A percentile compares a stretch with the other conserved stretches of the same genome.
Conservation (phyloP, 2,113 vertebrate genomes). For the Chaetodon trifascialis region DNA sequence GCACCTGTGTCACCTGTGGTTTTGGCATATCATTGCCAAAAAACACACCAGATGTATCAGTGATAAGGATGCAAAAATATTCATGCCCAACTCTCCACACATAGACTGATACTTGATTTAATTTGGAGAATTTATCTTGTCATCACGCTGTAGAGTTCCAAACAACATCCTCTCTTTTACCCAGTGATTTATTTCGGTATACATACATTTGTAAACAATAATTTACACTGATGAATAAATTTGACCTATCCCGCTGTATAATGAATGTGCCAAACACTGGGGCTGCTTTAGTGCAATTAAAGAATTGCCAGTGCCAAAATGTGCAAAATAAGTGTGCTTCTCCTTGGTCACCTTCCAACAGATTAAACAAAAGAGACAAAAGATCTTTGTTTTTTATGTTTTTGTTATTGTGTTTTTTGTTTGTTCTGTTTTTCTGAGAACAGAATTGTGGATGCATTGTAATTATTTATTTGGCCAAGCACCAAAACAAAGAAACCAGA, state of each 20-base stretch:
- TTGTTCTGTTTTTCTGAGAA: not conserved
- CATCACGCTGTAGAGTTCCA: not conserved
- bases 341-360: not conserved
- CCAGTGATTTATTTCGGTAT: not conserved
- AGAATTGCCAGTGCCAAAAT: not conserved
- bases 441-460: not conserved
- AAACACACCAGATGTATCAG: constrained; percentile 49
- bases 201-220: not conserved
- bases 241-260: not conserved
- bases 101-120: not conserved
- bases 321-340: not conserved
- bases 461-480: not conserved
- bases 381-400: not conserved
- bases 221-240: not conserved
- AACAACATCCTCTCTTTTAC: not conserved
- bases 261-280: not conserved
- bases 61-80: constrained; percentile 65
- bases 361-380: not conserved
- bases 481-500: not conserved
- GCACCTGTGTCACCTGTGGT: constrained; percentile 52
- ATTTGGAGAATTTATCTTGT: constrained; percentile 3
- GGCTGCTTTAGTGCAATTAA: not conserved
- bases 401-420: not conserved
- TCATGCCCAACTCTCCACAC: constrained; percentile 31
- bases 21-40: constrained; percentile 55